These are phyloP conservation scores for Zoanthus sociatus DNA, from an alignment of 92 coral and sea anemone genomes.

Conservation along the genomic window DNA sequence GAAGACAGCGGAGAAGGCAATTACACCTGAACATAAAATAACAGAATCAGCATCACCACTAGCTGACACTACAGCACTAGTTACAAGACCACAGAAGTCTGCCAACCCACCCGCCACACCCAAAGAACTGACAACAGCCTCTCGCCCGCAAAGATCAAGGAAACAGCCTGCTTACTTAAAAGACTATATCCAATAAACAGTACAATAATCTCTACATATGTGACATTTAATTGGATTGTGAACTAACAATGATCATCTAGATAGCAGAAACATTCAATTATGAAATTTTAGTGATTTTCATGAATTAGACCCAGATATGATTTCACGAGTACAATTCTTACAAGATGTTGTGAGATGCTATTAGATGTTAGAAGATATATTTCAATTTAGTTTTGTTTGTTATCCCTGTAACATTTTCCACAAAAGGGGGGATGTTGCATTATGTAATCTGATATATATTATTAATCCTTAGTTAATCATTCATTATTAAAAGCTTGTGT, in stretches of 20 bases:
- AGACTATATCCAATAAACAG: no score
- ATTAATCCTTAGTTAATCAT: neutral
- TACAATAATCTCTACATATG: neutral
- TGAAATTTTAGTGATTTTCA: neutral
- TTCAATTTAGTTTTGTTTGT: neutral
- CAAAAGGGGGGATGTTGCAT: neutral
- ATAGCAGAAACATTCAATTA: neutral
- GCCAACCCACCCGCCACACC: no score
- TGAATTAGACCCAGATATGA: neutral
- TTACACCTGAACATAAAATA: no score
- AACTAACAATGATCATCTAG: neutral
- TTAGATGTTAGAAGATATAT: neutral
- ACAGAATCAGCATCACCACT: no score
- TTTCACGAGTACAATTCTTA: neutral
- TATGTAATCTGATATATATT: no score
- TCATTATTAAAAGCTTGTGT: neutral
- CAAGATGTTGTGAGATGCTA: neutral
- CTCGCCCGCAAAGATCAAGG: no score
- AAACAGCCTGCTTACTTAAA: no score
- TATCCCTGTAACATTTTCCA: neutral
- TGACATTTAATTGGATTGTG: neutral
- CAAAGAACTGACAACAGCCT: no score
- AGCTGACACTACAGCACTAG: no score
- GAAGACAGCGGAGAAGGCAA: neutral
- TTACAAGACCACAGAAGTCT: no score